Conservation (phyloP, 2,113 vertebrate genomes). For the Orcinus orca region DNA sequence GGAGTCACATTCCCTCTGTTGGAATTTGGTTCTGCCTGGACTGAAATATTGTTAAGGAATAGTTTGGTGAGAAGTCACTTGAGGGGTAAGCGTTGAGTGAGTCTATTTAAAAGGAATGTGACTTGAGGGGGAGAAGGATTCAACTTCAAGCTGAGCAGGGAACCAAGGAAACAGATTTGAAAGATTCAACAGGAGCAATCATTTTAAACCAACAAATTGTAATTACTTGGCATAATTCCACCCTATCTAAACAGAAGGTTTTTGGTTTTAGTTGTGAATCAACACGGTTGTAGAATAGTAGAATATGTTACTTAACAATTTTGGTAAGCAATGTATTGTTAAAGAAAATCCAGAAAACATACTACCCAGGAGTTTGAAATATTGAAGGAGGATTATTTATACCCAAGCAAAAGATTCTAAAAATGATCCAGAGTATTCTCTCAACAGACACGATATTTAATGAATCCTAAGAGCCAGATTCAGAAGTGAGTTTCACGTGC, state of each 20-base stretch:
- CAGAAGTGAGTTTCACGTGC: neutral
- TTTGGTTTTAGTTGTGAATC: conserved; percentile 72
- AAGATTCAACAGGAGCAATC: neutral
- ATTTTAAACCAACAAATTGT: conserved; percentile 63
- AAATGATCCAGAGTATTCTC: neutral
- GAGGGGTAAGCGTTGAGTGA: conserved; percentile 52
- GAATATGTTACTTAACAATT: conserved; percentile 47
- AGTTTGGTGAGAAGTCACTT: conserved; percentile 42
- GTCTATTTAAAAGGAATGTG: neutral
- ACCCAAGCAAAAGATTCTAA: neutral
- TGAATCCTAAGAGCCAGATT: neutral
- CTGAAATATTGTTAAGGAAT: conserved; percentile 52
- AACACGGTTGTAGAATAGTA: conserved; percentile 34
- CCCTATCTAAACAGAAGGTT: conserved; percentile 35
- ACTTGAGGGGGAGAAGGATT: neutral
- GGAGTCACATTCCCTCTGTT: conserved; percentile 51
- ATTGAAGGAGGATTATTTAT: neutral
- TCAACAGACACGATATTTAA: neutral
- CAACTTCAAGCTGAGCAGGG: neutral
- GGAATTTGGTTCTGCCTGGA: conserved; percentile 61
- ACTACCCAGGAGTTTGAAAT: conserved; percentile 52
- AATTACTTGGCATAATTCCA: conserved; percentile 2
- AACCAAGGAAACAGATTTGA: conserved; percentile 3
- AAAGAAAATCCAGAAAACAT: conserved; percentile 54
- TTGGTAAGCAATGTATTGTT: conserved; percentile 63